phyloP scores from a whole-genome alignment of 2,797 vertebrate species.

The Limnodromus scolopaceus region DNA sequence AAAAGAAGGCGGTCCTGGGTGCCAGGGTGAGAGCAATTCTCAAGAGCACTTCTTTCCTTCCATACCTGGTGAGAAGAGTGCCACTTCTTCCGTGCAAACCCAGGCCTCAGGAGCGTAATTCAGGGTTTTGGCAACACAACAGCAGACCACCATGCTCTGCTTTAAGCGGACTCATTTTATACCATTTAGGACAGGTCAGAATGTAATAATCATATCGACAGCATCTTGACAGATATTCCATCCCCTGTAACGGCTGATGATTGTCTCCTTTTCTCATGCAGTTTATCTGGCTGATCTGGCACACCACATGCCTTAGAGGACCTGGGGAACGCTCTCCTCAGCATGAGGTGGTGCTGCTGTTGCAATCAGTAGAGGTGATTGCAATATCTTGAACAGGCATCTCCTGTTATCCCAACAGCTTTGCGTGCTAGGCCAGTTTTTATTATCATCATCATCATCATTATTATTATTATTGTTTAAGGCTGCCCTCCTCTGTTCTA shows the following conservation, averaged over 20 bases:
- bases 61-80: not conserved
- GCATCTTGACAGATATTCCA: not conserved
- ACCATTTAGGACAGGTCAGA: not conserved
- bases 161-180: not conserved
- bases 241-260: not conserved
- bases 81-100: not conserved
- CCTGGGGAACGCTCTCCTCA: not conserved
- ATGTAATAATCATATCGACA: not conserved
- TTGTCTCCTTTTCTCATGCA: not conserved
- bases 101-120: not conserved
- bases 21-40: not conserved
- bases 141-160: not conserved
- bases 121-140: not conserved
- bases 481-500: not conserved
- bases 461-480: not conserved
- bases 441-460: not conserved
- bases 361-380: conserved; percentile 8
- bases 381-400: conserved; percentile 20
- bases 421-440: not conserved
- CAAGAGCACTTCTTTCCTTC: not conserved
- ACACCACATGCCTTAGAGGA: not conserved
- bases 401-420: conserved; percentile 4
- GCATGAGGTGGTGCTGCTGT: not conserved
- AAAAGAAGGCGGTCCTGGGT: not conserved
- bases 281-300: not conserved